phyloP scores from a whole-genome alignment of 2,888 invertebrate species.

The Torymus auratus region DNA sequence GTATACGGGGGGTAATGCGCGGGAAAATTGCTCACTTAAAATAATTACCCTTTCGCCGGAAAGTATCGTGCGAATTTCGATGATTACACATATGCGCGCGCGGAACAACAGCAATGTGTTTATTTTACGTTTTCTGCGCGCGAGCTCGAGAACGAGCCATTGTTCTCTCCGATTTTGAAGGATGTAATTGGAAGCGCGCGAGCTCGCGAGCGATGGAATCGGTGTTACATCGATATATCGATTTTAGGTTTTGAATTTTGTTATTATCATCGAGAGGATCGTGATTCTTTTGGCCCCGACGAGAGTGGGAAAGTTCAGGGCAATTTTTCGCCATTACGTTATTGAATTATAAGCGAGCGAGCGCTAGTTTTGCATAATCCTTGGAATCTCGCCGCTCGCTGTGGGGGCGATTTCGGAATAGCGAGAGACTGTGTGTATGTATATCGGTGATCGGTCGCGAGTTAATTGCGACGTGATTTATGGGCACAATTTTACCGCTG shows the following conservation, averaged over 20 bases:
- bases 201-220: too few species aligned
- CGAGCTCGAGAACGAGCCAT: slow-evolving; percentile 34
- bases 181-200: not conserved
- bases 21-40: slow-evolving; percentile 58
- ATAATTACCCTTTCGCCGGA: slow-evolving; percentile 48
- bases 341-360: not conserved
- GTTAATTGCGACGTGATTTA: too few species aligned
- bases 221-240: not conserved
- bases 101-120: slow-evolving; percentile 22
- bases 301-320: slow-evolving; percentile 6
- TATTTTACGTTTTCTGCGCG: slow-evolving; percentile 36
- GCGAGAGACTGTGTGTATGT: too few species aligned
- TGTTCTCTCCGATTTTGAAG: slow-evolving; percentile 20
- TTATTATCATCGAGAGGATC: too few species aligned
- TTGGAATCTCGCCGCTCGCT: too few species aligned
- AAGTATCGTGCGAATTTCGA: slow-evolving; percentile 47
- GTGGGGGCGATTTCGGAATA: too few species aligned
- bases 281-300: too few species aligned
- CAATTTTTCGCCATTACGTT: not conserved
- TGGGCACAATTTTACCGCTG: too few species aligned
- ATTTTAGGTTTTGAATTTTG: slow-evolving; percentile 1
- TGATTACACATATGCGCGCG: slow-evolving; percentile 35
- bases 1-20: slow-evolving; percentile 20
- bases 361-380: too few species aligned
- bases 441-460: too few species aligned